Evolutionary conservation across 1,140 invertebrate genomes (phyloP).

Genomic region (Leptopilina clavipes): DNA sequence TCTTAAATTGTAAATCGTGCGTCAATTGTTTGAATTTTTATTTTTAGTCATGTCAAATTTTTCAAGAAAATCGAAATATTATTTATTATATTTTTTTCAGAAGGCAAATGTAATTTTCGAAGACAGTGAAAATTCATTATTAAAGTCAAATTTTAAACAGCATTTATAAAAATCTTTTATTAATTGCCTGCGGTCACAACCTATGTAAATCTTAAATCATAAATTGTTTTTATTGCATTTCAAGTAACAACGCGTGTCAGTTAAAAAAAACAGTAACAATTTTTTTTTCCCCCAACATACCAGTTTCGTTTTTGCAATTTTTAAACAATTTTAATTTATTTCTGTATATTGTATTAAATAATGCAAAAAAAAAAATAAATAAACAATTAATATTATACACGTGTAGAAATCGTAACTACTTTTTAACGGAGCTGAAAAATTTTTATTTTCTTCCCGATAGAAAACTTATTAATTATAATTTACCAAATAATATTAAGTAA

Average conservation of each 20-base stretch:
- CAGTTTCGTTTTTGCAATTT: background rate
- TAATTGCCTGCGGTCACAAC: background rate
- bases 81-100: background rate
- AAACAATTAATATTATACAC: no score
- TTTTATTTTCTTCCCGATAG: no score
- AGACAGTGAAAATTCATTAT: background rate
- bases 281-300: background rate
- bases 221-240: conserved; percentile 1
- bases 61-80: background rate
- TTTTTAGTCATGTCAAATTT: background rate
- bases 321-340: background rate
- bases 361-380: no score
- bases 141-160: background rate
- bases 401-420: no score
- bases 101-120: background rate
- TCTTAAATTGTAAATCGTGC: background rate
- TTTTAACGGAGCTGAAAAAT: no score
- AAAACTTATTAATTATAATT: no score
- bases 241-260: background rate
- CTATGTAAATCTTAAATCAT: background rate
- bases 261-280: background rate
- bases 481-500: no score
- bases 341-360: no score
- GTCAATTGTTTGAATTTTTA: background rate
- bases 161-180: background rate